phyloP scores from a whole-genome alignment of 2,113 vertebrate genomes.

The Cranoglanis bouderius region DNA sequence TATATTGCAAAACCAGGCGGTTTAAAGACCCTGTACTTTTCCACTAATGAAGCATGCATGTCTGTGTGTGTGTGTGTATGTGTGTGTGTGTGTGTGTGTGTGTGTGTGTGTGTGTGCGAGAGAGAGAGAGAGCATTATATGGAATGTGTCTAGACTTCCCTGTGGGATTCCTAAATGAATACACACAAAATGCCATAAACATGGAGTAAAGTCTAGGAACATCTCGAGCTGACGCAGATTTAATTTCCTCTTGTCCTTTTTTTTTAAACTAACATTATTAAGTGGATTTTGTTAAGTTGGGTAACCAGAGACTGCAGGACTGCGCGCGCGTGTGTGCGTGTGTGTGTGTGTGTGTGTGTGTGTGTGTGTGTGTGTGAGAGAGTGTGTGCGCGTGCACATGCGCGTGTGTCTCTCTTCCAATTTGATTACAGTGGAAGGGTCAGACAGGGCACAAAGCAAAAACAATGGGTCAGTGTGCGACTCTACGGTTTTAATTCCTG shows the following conservation, averaged over 20 bases:
- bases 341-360: slow-evolving; percentile 5
- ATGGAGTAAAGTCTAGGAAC: slow-evolving; percentile 16
- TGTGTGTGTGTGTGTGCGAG: neutral
- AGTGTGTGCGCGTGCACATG: neutral
- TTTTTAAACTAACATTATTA: neutral
- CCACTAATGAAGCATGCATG: neutral
- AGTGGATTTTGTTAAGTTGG: slow-evolving; percentile 12
- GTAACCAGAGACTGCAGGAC: slow-evolving; percentile 25
- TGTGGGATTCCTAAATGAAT: neutral
- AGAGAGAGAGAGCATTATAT: too few relatives aligned
- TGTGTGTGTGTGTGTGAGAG: slow-evolving; percentile 5
- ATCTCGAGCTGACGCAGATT: slow-evolving; percentile 34
- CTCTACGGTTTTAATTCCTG: neutral
- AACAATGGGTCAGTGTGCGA: slow-evolving; percentile 6
- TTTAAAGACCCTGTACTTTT: neutral
- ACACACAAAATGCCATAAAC: slow-evolving; percentile 15
- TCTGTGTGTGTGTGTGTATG: neutral
- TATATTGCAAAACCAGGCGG: neutral
- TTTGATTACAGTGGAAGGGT: neutral
- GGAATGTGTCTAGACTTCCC: slow-evolving; percentile 3
- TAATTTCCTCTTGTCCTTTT: slow-evolving; percentile 30
- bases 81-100: neutral
- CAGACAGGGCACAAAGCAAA: neutral
- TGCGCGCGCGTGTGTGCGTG: neutral
- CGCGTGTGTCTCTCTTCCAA: neutral